A percentile compares a stretch with the other conserved stretches of the same genome.
Conservation (phyloP, 2,888 invertebrate genomes). For the Apotomis turbidana region DNA sequence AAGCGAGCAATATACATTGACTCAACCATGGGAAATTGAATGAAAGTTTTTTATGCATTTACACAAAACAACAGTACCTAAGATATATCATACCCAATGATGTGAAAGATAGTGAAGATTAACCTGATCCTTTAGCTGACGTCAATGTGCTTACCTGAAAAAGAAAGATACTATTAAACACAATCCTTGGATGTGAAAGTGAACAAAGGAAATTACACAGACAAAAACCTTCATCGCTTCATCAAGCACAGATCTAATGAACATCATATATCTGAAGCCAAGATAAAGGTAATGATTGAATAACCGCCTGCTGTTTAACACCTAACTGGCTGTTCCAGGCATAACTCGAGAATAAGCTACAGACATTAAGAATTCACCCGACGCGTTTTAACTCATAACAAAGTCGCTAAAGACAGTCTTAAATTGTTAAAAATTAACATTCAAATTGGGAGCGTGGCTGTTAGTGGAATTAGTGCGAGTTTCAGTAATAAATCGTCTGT, state of each 20-base stretch:
- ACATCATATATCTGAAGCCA: constrained; percentile 25
- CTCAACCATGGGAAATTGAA: constrained; percentile 5
- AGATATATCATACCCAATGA: neutral
- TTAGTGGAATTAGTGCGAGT: constrained; percentile 81
- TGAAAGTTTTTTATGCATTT: constrained; percentile 1
- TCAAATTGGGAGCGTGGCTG: constrained; percentile 77
- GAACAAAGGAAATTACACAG: neutral
- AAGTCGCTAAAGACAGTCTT: constrained; percentile 73
- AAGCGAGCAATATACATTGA: constrained; percentile 24
- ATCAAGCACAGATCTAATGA: constrained; percentile 17
- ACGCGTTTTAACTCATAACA: constrained; percentile 66
- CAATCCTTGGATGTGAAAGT: constrained; percentile 43
- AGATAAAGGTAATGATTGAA: constrained; percentile 49
- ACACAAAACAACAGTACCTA: neutral
- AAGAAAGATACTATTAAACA: constrained; percentile 54
- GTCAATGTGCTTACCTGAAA: constrained; percentile 56
- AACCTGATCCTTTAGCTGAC: constrained; percentile 9
- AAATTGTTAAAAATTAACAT: constrained; percentile 83
- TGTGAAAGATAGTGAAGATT: neutral
- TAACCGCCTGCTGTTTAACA: constrained; percentile 60
- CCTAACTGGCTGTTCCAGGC: constrained; percentile 56
- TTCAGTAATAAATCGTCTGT: constrained; percentile 79
- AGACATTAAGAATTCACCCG: constrained; percentile 63
- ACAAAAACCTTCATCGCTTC: constrained; percentile 19
- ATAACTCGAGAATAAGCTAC: constrained; percentile 65